Conservation (phyloP, 2,797 vertebrate genomes). For the Galagoides demidoff region DNA sequence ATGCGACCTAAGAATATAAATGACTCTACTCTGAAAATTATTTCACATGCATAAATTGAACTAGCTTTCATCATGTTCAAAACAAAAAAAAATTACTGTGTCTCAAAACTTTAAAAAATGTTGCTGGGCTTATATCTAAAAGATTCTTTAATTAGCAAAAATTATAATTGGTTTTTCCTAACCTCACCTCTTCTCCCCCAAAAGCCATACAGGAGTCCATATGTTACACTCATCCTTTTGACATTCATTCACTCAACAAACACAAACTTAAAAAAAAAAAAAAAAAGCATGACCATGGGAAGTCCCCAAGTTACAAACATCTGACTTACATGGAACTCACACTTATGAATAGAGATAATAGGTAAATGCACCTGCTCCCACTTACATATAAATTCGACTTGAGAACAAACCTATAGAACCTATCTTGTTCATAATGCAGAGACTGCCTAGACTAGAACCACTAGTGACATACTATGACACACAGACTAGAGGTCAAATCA, state of each 20-base stretch:
- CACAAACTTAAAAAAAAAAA: no score
- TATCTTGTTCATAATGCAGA: no score
- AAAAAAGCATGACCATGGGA: no score
- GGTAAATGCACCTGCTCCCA: no score
- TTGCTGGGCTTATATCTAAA: background rate
- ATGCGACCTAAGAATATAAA: background rate
- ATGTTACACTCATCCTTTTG: background rate
- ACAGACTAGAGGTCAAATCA: background rate
- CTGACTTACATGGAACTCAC: no score
- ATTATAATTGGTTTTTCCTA: background rate
- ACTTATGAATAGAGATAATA: no score
- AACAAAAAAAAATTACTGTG: background rate
- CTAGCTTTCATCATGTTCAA: background rate
- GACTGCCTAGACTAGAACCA: background rate
- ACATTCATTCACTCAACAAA: background rate
- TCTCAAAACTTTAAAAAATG: background rate
- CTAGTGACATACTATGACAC: fast-evolving
- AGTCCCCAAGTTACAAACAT: no score
- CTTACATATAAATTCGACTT: no score
- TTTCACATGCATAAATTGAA: background rate
- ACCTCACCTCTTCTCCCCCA: background rate
- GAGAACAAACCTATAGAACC: no score
- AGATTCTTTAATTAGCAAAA: background rate
- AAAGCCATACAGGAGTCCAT: background rate
- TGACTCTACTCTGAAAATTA: background rate